Percentiles rank a stretch among this genome's conserved stretches.
Conservation (phyloP, 2,797 vertebrate species). For the Capromys pilorides region DNA sequence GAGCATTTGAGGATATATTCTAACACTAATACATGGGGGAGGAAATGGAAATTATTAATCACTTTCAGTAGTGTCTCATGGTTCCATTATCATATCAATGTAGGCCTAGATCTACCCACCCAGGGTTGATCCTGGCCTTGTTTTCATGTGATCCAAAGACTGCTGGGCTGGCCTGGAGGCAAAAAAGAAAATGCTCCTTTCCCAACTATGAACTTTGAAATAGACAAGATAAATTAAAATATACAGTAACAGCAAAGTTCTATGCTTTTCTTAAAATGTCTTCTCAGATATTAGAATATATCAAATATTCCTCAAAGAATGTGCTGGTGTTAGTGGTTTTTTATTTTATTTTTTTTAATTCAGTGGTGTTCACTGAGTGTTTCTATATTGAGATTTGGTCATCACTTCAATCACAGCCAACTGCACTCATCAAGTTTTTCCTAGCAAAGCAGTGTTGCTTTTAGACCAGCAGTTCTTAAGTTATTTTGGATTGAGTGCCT, state of each 20-base stretch:
- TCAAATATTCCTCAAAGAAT: neutral
- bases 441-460: conserved; percentile 56
- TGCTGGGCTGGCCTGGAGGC: neutral
- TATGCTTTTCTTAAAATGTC: neutral
- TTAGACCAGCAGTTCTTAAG: conserved; percentile 29
- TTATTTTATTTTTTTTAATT: neutral
- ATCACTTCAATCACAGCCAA: neutral
- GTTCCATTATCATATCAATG: neutral
- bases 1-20: conserved; percentile 20
- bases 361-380: too few relatives aligned
- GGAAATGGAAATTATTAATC: neutral
- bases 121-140: neutral
- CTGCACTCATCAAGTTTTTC: conserved; percentile 30
- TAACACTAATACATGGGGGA: neutral
- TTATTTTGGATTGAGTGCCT: conserved; percentile 48
- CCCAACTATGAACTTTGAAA: neutral
- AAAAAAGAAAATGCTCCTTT: neutral
- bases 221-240: neutral
- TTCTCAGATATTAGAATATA: neutral
- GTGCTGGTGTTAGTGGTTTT: neutral
- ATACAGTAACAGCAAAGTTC: neutral
- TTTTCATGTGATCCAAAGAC: neutral
- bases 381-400: conserved; percentile 33
- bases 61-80: neutral
- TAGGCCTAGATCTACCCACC: neutral